Base-by-base conservation (phyloP, 2,888 invertebrate species). In the Xanthia icteritia region DNA sequence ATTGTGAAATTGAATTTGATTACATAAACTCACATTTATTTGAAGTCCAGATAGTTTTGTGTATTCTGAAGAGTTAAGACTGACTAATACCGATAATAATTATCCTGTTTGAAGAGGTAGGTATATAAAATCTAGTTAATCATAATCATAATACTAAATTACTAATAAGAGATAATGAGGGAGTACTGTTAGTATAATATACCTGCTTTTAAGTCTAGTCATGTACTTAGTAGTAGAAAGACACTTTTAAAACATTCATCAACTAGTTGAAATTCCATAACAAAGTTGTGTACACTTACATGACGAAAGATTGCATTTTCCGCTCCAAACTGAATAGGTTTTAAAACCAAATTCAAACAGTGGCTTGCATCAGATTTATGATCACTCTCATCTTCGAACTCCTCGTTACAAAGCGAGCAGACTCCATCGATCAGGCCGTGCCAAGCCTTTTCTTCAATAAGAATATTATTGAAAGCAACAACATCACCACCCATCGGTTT, bases 361-460 rank as follows among this genome's bases (percentile, higher is more conserved):
- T 95, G 95, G 0, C 56, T 67, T 0, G 88, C n/a, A 42, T 90
- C 87, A 0, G 83, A 86, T 80, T 88, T 92, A 73, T 95, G 95
- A 5, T 87, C 82, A 0, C 77, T 64, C 58, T 87, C 90, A 58
- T 94, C 87, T 0, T 91, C 90, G 58, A 92, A 92, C 72, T 95
- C 95, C 0, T 75, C 76, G 51, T 93, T 91, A 74, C 95, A 95
- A 11, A 95, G 70, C 0, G 87, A 87, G 65, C 95, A 95, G 0
- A 91, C 90, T 45, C 92, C 90, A 0, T 92, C 93, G 0, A 86
- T 84, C 5, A 95, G 65, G 5, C 94, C 93, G 60, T 95, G 92
- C 95, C 95, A 95, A 0, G 93, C 90, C 2, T 79, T 85, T 15
- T 93, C 92, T 2, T 84, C 71, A 48, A 95, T 92, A 0, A 90